phyloP scores from a whole-genome alignment of 1,140 invertebrate species.

The Drosophila lini region DNA sequence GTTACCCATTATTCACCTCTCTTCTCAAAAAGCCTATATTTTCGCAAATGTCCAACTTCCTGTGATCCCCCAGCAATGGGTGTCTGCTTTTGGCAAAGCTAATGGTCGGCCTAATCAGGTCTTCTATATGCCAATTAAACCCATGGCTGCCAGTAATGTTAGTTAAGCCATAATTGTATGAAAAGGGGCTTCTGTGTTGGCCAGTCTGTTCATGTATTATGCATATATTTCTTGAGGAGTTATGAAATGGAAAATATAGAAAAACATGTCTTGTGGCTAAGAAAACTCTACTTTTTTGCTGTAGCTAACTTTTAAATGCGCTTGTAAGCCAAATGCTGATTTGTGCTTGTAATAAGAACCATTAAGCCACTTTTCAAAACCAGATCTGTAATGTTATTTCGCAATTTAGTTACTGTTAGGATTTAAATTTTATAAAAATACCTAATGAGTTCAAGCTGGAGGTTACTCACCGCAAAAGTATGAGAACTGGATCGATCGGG shows the following conservation, averaged over 20 bases:
- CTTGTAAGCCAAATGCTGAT: neutral
- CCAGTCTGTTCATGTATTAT: slow-evolving; percentile 56
- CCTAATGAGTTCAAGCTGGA: slow-evolving; percentile 4
- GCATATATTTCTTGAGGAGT: slow-evolving; percentile 49
- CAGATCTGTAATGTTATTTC: neutral
- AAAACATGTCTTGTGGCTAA: neutral
- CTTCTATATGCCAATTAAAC: slow-evolving; percentile 73
- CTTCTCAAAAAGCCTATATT: slow-evolving; percentile 27
- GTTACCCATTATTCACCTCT: slow-evolving; percentile 38
- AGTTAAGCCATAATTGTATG: slow-evolving; percentile 43
- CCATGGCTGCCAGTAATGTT: slow-evolving; percentile 50
- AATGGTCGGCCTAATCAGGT: slow-evolving; percentile 56
- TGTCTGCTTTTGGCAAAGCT: slow-evolving; percentile 26
- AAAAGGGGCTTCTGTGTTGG: slow-evolving; percentile 31
- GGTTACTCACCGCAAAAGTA: neutral
- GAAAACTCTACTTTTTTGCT: slow-evolving; percentile 3
- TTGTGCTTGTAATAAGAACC: slow-evolving; percentile 5
- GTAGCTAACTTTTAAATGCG: neutral
- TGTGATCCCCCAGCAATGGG: slow-evolving; percentile 10
- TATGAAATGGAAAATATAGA: slow-evolving; percentile 8
- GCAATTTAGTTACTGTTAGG: neutral
- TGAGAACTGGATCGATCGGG: slow-evolving; percentile 1
- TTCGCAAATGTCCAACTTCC: slow-evolving; percentile 23
- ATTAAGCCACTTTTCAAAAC: neutral
- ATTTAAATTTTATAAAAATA: neutral